Base-by-base conservation (phyloP, 2,113 vertebrate genomes). In the Etheostoma spectabile region DNA sequence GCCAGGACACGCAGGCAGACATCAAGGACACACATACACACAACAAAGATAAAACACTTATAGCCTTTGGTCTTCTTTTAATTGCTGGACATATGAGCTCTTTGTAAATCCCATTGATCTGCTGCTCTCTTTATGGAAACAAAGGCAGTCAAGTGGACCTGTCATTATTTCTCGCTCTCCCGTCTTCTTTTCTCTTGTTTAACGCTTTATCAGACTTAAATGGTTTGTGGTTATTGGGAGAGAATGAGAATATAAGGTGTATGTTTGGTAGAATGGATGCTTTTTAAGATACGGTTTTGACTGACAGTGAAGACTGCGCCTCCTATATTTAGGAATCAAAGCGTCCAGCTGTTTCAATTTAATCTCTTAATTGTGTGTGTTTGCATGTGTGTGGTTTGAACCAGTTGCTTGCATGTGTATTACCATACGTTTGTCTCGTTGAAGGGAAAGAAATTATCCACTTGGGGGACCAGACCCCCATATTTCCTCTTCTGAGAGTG, bases 101-200 rank as follows among this genome's bases (percentile, higher is more conserved):
- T 78, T 68, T 67, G 49, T 68, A 69, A 88, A 84, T 49, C 80
- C 62, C 80, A 65, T 83, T 88, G 77, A 90, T 88, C 84, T 64
- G 64, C 71, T 30, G 13, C 67, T 84, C 72, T 75, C 56, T 52
- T 55, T 83, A 71, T 74, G 75, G 72, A 84, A 64, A 77, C 83
- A 67, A 61, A 74, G 53, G n/a, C 60, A 48, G 57, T 1, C n/a
- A 42, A 30, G 30, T 53, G 51, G 78, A 76, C 45, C 69, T 33
- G 77, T 21, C 68, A 27, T 70, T 60, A 22, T 57, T 33, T 69
- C 35, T 61, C 33, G 0, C 35, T 24, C 2, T 5, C 22, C 27
- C 21, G 15, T 80, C 48, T 27, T 48, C 52, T 60, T 30, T 22
- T 16, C 65, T 24, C 15, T 51, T 45, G n/a, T 65, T 30, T 71